Evolutionary conservation across 2,888 invertebrate species (phyloP).

Genomic region (Punctoribates punctum): DNA sequence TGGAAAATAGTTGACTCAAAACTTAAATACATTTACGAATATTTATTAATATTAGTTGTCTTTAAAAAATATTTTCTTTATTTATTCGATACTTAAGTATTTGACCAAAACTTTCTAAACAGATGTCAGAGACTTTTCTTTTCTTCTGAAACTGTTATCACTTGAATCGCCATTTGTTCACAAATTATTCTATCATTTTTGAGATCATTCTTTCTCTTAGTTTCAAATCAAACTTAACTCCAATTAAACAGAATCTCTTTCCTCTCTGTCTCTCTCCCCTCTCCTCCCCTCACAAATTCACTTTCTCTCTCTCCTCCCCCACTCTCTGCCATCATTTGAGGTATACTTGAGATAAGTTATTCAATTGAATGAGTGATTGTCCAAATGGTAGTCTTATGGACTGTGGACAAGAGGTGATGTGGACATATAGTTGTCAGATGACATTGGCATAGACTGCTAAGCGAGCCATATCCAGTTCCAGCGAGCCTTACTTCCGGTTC

Average conservation of each 20-base stretch:
- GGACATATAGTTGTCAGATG: constrained; percentile 26
- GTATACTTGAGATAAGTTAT: no score
- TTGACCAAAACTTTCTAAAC: not conserved
- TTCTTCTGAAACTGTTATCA: no score
- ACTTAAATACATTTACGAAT: not conserved
- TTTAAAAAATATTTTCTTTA: not conserved
- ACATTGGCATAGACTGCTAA: constrained; percentile 34
- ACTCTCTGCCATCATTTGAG: no score
- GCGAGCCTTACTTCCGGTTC: constrained; percentile 38
- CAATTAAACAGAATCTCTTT: no score
- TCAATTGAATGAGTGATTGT: no score
- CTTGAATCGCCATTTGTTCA: not conserved
- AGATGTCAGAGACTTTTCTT: not conserved
- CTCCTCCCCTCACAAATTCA: no score
- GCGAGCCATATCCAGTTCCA: constrained; percentile 38
- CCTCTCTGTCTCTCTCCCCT: no score
- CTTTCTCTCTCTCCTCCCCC: no score
- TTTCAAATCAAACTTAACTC: no score
- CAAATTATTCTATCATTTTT: no score
- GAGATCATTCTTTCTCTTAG: no score
- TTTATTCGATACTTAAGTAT: not conserved
- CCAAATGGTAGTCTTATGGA: not conserved
- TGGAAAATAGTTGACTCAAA: not conserved
- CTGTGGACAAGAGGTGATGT: constrained; percentile 25
- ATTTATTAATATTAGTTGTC: not conserved